Percentiles rank a stretch among this genome's conserved stretches.
These are phyloP conservation scores for Casuarius casuarius DNA, from an alignment of 2,113 vertebrate genomes.

Conservation along the genomic window DNA sequence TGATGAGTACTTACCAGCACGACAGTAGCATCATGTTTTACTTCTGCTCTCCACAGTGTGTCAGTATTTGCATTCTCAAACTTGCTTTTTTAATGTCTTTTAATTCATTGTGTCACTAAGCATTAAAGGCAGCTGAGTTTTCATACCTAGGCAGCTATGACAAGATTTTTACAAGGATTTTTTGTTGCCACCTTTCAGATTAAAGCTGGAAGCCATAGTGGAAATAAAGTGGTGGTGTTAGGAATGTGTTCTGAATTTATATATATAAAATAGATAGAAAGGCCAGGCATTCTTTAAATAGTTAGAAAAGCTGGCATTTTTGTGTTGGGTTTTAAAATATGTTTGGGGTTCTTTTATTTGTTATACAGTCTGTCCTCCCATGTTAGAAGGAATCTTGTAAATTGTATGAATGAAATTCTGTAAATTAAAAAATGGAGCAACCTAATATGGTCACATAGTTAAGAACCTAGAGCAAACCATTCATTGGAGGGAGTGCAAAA, in stretches of 20 bases:
- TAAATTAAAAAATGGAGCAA: not conserved
- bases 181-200: not conserved
- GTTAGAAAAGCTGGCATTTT: not conserved
- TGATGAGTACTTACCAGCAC: not conserved
- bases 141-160: not conserved
- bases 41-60: conserved; percentile 57
- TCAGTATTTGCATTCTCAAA: conserved; percentile 29
- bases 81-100: not conserved
- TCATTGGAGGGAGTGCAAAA: not conserved
- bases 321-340: not conserved
- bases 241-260: not conserved
- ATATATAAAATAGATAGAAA: not conserved
- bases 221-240: not conserved
- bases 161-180: not conserved
- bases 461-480: not conserved
- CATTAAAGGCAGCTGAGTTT: not conserved
- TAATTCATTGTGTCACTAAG: not conserved
- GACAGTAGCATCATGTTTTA: not conserved
- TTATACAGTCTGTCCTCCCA: not conserved
- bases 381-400: not conserved
- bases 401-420: not conserved
- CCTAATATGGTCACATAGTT: not conserved
- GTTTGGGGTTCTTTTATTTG: not conserved
- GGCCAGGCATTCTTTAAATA: not conserved
- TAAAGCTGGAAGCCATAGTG: not conserved